Base-by-base conservation (phyloP, 2,113 vertebrate genomes). In the Charina bottae region DNA sequence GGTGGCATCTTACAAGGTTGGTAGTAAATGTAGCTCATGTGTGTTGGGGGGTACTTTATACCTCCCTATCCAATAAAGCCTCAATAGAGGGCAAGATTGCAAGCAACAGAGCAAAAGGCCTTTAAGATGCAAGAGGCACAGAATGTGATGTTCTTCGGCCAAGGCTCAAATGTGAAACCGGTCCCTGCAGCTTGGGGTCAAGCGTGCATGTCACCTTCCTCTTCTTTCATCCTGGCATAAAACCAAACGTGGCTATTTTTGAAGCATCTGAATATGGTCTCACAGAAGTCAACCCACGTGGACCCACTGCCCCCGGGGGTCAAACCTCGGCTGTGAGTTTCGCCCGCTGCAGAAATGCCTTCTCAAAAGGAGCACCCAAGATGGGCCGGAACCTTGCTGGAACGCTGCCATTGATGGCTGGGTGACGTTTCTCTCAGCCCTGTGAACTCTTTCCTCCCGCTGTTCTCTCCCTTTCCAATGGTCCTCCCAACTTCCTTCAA, bases 391-490 rank as follows among this genome's bases (percentile, higher is more conserved):
- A 7, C 9, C 6, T 83, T 83, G 68, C 33, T 46, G 28, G 33
- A 15, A 15, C 59, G 78, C 53, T 46, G 37, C 10, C 28, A 10
- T 15, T 24, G 28, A 60, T 37, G 26, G 86, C 55, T 2, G 68
- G 64, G 5, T 92, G 91, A 84, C 91, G 60, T 92, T 88, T 88
- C 64, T 49, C 55, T 46, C 15, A 12, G 24, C 15, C 21, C 33
- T 12, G 23, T n/a, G 85, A 78, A 78, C 28, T 28, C 59, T 88
- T 49, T 26, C 46, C 68, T 28, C 24, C 6, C 1, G 7, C 19
- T 42, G 68, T 6, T 49, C 24, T 88, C 37, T 54, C 26, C 46
- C 54, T 15, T 15, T 17, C 49, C 26, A 49, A 33, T 11, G 3
- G 33, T 33, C 13, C 86, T 92, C 0, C 90, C 58, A 3, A 5